These are phyloP conservation scores for Tetramorium parvispinum DNA, from an alignment of 1,140 invertebrate species.

Conservation along the genomic window DNA sequence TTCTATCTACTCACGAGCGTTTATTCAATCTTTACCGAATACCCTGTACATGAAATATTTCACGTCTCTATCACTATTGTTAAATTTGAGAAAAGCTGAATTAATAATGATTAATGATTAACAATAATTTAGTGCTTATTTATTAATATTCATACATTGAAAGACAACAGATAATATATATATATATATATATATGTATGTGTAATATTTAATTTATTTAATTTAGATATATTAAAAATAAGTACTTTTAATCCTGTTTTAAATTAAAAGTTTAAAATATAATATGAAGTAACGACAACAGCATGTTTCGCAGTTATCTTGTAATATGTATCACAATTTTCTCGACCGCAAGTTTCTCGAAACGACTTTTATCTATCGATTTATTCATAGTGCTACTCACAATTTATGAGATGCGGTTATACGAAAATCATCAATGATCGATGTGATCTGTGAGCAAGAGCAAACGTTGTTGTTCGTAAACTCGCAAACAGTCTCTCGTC, in stretches of 20 bases:
- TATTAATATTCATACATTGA: not conserved
- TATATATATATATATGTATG: not conserved
- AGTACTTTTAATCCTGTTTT: not conserved
- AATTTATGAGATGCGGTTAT: not conserved
- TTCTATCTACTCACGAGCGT: too few species aligned
- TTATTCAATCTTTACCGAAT: too few species aligned
- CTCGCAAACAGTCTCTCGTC: not conserved
- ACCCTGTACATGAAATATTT: too few species aligned
- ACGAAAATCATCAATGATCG: constrained; percentile 10
- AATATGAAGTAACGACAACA: not conserved
- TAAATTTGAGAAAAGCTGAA: too few species aligned
- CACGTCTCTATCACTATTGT: not conserved
- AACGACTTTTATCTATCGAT: not conserved
- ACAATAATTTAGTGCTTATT: too few species aligned
- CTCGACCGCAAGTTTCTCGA: not conserved
- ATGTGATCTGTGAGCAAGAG: not conserved
- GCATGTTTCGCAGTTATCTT: not conserved
- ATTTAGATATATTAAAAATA: not conserved
- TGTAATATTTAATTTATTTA: not conserved
- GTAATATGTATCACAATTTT: not conserved
- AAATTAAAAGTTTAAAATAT: not conserved
- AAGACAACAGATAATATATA: not conserved
- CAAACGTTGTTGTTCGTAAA: not conserved
- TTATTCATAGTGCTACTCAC: not conserved
- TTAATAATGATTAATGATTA: too few species aligned